Evolutionary conservation across 2,888 invertebrate genomes (phyloP).

Genomic region (Sabatieria punctata): DNA sequence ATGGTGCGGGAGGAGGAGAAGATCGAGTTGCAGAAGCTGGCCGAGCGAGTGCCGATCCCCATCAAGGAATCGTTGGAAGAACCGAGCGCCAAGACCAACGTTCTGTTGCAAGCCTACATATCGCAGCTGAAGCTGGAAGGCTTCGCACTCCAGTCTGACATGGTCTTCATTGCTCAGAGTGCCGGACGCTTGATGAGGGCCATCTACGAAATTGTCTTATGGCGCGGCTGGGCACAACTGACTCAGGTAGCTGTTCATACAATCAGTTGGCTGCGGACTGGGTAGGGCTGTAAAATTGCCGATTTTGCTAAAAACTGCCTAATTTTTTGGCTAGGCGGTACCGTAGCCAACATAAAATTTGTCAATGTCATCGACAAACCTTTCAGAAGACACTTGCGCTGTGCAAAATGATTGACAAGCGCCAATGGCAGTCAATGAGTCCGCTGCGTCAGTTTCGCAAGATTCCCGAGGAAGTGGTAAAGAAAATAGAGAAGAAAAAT

Average conservation of each 20-base stretch:
- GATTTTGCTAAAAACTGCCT: too few relatives aligned
- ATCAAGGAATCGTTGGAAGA: constrained; percentile 98
- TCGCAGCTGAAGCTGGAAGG: constrained; percentile 94
- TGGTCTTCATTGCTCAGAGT: constrained; percentile 97
- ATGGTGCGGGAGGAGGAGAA: constrained; percentile 59
- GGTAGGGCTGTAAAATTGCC: too few relatives aligned
- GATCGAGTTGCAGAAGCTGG: constrained; percentile 80
- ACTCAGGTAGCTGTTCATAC: constrained; percentile 44
- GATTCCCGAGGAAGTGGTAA: constrained; percentile 87
- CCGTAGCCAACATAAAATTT: too few relatives aligned
- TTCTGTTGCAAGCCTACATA: constrained; percentile 64
- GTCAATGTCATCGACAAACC: too few relatives aligned
- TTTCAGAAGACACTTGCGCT: constrained; percentile 61
- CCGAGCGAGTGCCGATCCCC: constrained; percentile 88
- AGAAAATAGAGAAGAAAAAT: constrained; percentile 88
- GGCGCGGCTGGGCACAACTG: constrained; percentile 83
- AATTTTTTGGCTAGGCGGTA: too few relatives aligned
- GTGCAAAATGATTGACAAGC: constrained; percentile 94
- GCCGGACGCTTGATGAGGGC: constrained; percentile 84
- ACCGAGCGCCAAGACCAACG: constrained; percentile 63
- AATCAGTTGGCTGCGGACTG: too few relatives aligned
- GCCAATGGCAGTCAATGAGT: constrained; percentile 94
- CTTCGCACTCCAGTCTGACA: constrained; percentile 94
- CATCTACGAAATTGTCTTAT: constrained; percentile 86
- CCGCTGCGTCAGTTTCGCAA: constrained; percentile 77